Percentiles rank a stretch among this genome's conserved stretches.
phyloP scores from a whole-genome alignment of 2,888 invertebrate genomes.

The Ophion slaviceki region DNA sequence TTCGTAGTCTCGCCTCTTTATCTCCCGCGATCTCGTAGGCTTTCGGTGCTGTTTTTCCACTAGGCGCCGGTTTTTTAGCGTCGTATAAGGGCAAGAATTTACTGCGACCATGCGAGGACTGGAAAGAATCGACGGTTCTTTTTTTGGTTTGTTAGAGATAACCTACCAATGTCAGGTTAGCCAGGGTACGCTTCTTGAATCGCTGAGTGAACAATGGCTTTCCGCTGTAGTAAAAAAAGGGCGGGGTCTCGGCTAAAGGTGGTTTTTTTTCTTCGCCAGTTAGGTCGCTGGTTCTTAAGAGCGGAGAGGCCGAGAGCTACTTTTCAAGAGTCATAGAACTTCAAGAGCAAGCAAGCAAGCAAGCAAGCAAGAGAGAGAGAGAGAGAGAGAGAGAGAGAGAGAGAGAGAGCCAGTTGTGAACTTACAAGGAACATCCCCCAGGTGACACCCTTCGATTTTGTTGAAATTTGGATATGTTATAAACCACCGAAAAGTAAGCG shows the following conservation, averaged over 20 bases:
- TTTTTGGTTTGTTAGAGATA: conserved; percentile 31
- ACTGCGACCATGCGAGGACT: neutral
- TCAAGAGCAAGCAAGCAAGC: conserved; percentile 11
- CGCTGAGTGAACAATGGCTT: conserved; percentile 52
- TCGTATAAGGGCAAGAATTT: conserved; percentile 9
- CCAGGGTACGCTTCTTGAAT: conserved; percentile 48
- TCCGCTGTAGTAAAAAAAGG: conserved; percentile 35
- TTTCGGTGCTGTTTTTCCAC: neutral
- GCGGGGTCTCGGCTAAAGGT: conserved; percentile 55
- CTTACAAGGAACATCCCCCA: too few species aligned
- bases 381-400: conserved; percentile 20
- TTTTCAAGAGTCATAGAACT: conserved; percentile 55
- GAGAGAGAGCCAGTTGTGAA: neutral
- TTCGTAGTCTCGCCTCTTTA: conserved; percentile 7
- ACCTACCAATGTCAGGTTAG: conserved; percentile 46
- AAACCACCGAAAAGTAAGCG: too few species aligned
- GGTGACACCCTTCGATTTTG: too few species aligned
- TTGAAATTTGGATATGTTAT: too few species aligned
- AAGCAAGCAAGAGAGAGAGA: conserved; percentile 27
- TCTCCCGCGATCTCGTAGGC: neutral
- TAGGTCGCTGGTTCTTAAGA: conserved; percentile 18
- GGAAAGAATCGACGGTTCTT: conserved; percentile 4
- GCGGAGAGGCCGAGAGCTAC: conserved; percentile 43
- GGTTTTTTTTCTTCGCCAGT: conserved; percentile 42
- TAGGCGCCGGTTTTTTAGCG: neutral